These are phyloP conservation scores for Stylophora pistillata DNA, from an alignment of 64 coral and sea anemone genomes.

Conservation along the genomic window DNA sequence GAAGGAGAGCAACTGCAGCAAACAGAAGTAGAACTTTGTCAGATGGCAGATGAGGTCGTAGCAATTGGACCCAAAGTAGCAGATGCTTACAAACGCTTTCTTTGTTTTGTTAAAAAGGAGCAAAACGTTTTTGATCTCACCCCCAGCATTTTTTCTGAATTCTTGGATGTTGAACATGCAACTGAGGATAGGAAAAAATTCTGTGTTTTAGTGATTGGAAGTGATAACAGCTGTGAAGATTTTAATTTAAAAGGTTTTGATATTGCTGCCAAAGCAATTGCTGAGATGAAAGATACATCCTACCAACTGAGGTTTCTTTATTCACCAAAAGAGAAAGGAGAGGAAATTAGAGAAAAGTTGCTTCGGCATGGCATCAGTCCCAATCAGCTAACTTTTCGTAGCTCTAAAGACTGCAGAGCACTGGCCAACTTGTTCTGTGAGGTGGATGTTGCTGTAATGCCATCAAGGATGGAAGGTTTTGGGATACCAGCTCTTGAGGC, in stretches of 20 bases:
- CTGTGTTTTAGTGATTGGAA: slow-evolving; percentile 10
- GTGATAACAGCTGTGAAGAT: slow-evolving; percentile 18
- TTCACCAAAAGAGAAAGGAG: neutral
- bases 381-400: neutral
- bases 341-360: neutral
- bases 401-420: neutral
- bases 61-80: slow-evolving; percentile 19
- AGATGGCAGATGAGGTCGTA: slow-evolving; percentile 17
- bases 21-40: neutral
- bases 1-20: neutral
- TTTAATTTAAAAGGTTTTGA: neutral
- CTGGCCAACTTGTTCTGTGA: neutral
- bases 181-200: neutral
- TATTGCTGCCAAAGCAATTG: slow-evolving; percentile 3
- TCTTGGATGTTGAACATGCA: neutral
- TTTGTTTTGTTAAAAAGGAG: neutral
- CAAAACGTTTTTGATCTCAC: neutral
- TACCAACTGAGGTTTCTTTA: neutral
- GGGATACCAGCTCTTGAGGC: neutral
- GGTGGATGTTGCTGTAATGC: slow-evolving; percentile 15
- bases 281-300: neutral
- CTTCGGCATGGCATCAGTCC: neutral
- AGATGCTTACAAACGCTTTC: neutral
- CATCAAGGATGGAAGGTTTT: slow-evolving; percentile 24
- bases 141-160: slow-evolving; percentile 14